Base-by-base conservation (phyloP, 1,140 invertebrate genomes). In the Drosophila sulfurigaster region DNA sequence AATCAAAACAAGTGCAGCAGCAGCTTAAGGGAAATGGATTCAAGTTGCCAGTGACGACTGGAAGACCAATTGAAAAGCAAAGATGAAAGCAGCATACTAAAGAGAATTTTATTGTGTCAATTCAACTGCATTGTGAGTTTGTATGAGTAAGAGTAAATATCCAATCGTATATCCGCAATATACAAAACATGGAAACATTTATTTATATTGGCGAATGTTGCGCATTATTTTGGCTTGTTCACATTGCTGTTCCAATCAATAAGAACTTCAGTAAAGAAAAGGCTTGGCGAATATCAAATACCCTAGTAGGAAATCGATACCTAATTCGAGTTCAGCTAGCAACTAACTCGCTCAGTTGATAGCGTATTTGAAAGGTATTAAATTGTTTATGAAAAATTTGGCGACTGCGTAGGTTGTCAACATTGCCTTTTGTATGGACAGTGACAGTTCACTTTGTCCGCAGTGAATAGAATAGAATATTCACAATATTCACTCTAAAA, bases 401-500 rank as follows among this genome's bases (percentile, higher is more conserved):
- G 4, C 28, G 28, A 52, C 20, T 52, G 13, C 32, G 52, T 56
- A 28, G 52, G 52, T 35, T n/a, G 52, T 54, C 35, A 28, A n/a
- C 41, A 5, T 16, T 30, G 13, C 11, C 15, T 48, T 66, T 57
- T 57, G 52, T 57, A 13, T 51, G 35, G 11, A 16, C 63, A 54
- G 20, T 25, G 64, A 67, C 64, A 49, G 52, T 67, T 67, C 43
- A 43, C 38, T 65, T 54, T 65, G 38, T 45, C 2, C 7, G 10
- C 8, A 32, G 35, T n/a, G 49, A 15, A 52, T 25, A 56, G 25
- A 65, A 65, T 49, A 48, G 1, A 38, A 38, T 65, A 56, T 56
- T 20, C 52, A 56, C 62, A 64, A 64, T 54, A 64, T 64, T 54
- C 62, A 64, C 54, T 54, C 49, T 38, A 35, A 63, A 51, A 49